Evolutionary conservation across 2,888 invertebrate species (phyloP), one percentile per base, ranked within the genome.

Genomic region (Adineta ricciae): DNA sequence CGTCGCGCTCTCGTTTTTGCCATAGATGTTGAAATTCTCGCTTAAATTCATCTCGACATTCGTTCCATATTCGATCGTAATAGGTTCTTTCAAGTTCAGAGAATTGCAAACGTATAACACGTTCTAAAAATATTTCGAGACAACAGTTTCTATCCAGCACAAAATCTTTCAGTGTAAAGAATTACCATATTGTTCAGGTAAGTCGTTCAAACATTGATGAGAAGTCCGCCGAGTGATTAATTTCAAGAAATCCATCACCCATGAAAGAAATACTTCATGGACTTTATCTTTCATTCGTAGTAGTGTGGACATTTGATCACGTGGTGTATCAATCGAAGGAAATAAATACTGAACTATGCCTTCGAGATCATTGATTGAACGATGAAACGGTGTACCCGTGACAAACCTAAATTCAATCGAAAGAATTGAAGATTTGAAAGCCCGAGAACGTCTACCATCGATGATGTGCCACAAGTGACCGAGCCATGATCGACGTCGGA

Each of bases 361-460:
- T 89, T 91, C 91, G 54, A 93, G 88, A 90, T 93, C 93, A 88
- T 92, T 90, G 32, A 93, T 89, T 36, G 91, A 91, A 85, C 92
- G 92, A 88, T 93, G 93, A 83, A 94, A 91, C 0, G 94, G 94
- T 0, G 94, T 95, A 38, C 95, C 94, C 8, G 94, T 94, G 0
- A 91, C 90, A 88, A 91, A 91, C 94, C 95, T 46, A 46, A 46
- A 46, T 46, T 95, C 21, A 46, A 84, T 56, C n/a, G 24, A 72
- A 38, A 72, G 46, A 46, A 84, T 52, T 52, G 64, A 36, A 19
- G 50, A 41, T 72, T 2, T 46, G n/a, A n/a, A n/a, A n/a, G n/a
- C n/a, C 14, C 11, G 11, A 64, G 27, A 7, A 2, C 5, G 14
- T 36, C 56, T 87, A 90, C 90, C 88, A 89, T 90, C 54, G 41